Percentiles rank a stretch among this genome's conserved stretches.
Conservation (phyloP, 2,797 vertebrate genomes). For the Poecilia wingei region DNA sequence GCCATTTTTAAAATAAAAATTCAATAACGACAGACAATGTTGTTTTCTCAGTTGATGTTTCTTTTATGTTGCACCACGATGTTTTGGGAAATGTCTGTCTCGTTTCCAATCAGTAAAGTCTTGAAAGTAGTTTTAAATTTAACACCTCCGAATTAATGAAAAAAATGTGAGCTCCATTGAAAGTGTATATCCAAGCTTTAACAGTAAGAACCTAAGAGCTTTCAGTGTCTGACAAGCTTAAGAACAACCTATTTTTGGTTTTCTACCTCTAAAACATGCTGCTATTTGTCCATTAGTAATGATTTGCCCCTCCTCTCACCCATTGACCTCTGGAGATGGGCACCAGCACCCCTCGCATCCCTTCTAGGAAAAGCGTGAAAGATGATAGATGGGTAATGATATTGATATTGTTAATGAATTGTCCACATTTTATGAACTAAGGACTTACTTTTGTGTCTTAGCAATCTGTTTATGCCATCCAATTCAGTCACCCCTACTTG, state of each 20-base stretch:
- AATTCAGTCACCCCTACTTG: not conserved
- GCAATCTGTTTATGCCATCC: not conserved
- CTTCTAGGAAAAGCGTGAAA: too few species aligned
- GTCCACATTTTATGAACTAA: constrained; percentile 6
- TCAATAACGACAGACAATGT: not conserved
- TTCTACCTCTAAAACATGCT: not conserved
- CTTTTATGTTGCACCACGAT: not conserved
- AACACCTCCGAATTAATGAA: not conserved
- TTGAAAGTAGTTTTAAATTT: not conserved
- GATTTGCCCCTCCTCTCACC: not conserved
- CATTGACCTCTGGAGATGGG: too few species aligned
- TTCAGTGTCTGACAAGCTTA: not conserved
- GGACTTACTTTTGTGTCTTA: not conserved
- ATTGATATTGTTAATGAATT: constrained; percentile 13
- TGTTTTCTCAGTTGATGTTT: not conserved
- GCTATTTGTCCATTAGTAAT: constrained; percentile 9
- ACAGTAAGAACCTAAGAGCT: not conserved
- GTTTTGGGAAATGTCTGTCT: not conserved
- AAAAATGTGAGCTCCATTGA: not conserved
- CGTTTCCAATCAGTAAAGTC: not conserved
- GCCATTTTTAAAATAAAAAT: not conserved
- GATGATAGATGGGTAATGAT: too few species aligned
- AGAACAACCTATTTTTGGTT: not conserved
- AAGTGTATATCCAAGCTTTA: not conserved
- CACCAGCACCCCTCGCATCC: too few species aligned